Evolutionary conservation across 2,797 vertebrate species (phyloP).

Genomic region (Otolemur crassicaudatus): DNA sequence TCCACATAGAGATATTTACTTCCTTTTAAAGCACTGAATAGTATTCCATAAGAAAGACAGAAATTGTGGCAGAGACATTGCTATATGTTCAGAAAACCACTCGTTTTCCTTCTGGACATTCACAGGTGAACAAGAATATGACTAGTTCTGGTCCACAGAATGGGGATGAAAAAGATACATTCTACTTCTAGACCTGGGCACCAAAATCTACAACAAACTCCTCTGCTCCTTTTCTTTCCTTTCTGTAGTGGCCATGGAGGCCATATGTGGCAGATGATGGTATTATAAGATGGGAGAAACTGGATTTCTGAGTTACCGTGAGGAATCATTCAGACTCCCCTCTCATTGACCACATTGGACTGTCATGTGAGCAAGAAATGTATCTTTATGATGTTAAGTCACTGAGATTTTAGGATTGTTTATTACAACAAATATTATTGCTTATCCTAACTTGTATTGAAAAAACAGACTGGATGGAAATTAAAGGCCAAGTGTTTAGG

Average conservation of each 20-base stretch:
- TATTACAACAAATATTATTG: slow-evolving; percentile 1
- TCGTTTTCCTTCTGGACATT: not conserved
- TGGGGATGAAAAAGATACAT: not conserved
- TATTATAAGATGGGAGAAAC: not conserved
- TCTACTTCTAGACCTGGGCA: not conserved
- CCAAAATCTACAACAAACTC: slow-evolving; percentile 7
- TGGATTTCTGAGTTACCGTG: not conserved
- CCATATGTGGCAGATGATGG: not conserved
- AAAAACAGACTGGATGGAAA: slow-evolving; percentile 47
- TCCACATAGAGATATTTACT: not conserved
- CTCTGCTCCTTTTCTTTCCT: not conserved
- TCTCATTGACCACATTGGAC: slow-evolving; percentile 15
- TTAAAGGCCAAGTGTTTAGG: slow-evolving; percentile 4
- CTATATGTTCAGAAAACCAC: not conserved
- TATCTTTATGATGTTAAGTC: slow-evolving; percentile 6
- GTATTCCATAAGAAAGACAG: not conserved
- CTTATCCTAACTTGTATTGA: not conserved
- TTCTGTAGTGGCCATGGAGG: not conserved
- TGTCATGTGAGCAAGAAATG: not conserved
- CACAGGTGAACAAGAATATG: not conserved
- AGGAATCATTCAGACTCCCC: not conserved
- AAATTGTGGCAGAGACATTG: not conserved
- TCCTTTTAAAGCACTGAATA: slow-evolving; percentile 31
- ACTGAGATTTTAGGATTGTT: slow-evolving; percentile 8
- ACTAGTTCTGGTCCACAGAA: not conserved